Base-by-base conservation (phyloP, 2,888 invertebrate species). In the Pseudoips prasinana region DNA sequence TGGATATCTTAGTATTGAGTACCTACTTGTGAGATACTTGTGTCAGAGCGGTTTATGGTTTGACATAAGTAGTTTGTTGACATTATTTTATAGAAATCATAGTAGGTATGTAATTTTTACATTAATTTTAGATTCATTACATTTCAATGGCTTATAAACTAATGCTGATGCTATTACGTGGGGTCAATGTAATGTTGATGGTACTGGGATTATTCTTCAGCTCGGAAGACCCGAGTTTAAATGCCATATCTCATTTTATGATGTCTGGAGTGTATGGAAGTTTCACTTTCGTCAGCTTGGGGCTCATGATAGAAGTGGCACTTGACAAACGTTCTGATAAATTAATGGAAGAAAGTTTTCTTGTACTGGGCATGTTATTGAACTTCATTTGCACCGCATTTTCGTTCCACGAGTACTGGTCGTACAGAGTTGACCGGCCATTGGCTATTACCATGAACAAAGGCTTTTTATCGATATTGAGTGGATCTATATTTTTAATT, bases 201-300 rank as follows among this genome's bases (percentile, higher is more conserved):
- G 8, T 53, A 1, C 3, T 69, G 0, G 70, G 63, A 0, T 52
- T 68, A 7, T 71, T 66, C 29, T 66, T 46, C 27, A 66, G 58
- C 33, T 75, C 79, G 1, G 81, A 78, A 39, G 35, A 43, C 33
- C 24, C 28, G 1, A 33, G 68, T 8, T 36, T 73, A 28, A 41
- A 46, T 7, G 40, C 58, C 1, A 33, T 56, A 1, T 39, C 46
- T 10, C 59, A 57, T 28, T 83, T 78, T 27, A 8, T 73, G 1
- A 67, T 71, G 44, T 53, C 64, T 1, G 83, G 80, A 14, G 54
- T 73, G 0, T 77, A 61, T 10, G 79, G 81, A 1, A 48, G 68
- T 7, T 72, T 61, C 26, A 22, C 58, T 0, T 35, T 74, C 1
- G 31, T 77, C 1, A 56, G 63, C 1, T 33, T 79, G 1, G 82